These are phyloP conservation scores for Drosophila subquinaria DNA, from an alignment of 2,888 invertebrate genomes.

Conservation along the genomic window DNA sequence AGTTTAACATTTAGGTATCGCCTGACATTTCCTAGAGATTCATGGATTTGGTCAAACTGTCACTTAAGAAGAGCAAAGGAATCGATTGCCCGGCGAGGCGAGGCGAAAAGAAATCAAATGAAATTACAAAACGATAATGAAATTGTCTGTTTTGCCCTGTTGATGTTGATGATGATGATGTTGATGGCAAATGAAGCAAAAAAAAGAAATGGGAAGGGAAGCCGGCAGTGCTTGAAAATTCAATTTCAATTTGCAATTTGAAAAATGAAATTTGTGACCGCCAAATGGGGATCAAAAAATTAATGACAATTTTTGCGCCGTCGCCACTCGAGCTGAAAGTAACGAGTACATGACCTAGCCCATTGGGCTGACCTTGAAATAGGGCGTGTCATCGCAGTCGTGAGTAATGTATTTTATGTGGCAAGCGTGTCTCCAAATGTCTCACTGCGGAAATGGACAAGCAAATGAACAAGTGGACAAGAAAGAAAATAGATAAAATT, in stretches of 20 bases:
- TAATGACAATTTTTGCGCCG: slow-evolving; percentile 54
- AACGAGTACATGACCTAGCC: slow-evolving; percentile 51
- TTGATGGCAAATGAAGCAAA: background rate
- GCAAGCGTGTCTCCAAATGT: background rate
- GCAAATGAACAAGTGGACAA: slow-evolving; percentile 1
- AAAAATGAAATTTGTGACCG: slow-evolving; percentile 70
- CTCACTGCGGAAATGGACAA: slow-evolving; percentile 20
- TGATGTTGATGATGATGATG: background rate
- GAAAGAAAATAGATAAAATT: slow-evolving; percentile 31
- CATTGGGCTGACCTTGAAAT: slow-evolving; percentile 49
- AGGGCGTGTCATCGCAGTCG: slow-evolving; percentile 39
- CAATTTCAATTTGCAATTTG: slow-evolving; percentile 77
- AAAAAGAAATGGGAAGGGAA: background rate
- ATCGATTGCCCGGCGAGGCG: slow-evolving; percentile 30
- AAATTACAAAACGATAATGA: slow-evolving; percentile 40
- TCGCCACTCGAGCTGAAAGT: slow-evolving; percentile 1
- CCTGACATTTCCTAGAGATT: background rate
- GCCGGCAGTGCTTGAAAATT: slow-evolving; percentile 57
- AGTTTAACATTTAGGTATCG: background rate
- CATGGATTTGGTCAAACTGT: background rate
- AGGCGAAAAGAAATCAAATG: slow-evolving; percentile 44
- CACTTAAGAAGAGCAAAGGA: slow-evolving; percentile 19
- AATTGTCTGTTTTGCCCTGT: slow-evolving; percentile 21
- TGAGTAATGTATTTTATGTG: slow-evolving; percentile 34
- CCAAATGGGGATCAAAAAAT: slow-evolving; percentile 57